A percentile compares a stretch with the other conserved stretches of the same genome.
Evolutionary conservation across 2,113 vertebrate genomes (phyloP).

Genomic region (Ammodytes marinus): DNA sequence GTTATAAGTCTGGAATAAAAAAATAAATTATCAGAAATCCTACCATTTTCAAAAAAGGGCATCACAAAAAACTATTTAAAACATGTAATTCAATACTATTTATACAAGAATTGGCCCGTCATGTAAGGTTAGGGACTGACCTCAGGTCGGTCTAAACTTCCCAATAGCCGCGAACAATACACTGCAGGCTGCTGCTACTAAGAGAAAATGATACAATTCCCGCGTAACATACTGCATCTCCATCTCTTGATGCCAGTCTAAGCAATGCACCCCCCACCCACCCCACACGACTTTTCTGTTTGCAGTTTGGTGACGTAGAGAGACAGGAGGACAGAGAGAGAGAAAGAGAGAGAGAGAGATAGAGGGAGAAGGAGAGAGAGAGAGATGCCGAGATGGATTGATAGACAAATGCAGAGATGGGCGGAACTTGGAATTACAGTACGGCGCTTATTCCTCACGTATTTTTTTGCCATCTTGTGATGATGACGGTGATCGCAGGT

Average conservation of each 20-base stretch:
- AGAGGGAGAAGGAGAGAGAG: constrained; percentile 45
- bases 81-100: background rate
- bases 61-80: background rate
- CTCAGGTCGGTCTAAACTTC: constrained; percentile 18
- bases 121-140: background rate
- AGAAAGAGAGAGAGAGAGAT: constrained; percentile 39
- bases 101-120: background rate
- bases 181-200: constrained; percentile 37
- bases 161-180: background rate
- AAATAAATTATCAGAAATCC: constrained; percentile 2
- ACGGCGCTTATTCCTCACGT: constrained; percentile 71
- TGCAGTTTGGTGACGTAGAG: constrained; percentile 83
- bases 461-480: constrained; percentile 75
- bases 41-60: background rate
- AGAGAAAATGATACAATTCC: constrained; percentile 59
- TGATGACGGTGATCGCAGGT: constrained; percentile 75
- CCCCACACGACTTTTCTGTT: constrained; percentile 76
- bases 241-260: constrained; percentile 65
- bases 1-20: constrained; percentile 18
- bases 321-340: constrained; percentile 60
- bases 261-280: constrained; percentile 41
- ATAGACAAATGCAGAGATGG: constrained; percentile 80
- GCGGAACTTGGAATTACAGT: constrained; percentile 82
- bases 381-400: constrained; percentile 80
- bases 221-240: constrained; percentile 62